A percentile compares a stretch with the other conserved stretches of the same genome.
phyloP scores from a whole-genome alignment of 2,113 vertebrate genomes.

The Phaethon lepturus region DNA sequence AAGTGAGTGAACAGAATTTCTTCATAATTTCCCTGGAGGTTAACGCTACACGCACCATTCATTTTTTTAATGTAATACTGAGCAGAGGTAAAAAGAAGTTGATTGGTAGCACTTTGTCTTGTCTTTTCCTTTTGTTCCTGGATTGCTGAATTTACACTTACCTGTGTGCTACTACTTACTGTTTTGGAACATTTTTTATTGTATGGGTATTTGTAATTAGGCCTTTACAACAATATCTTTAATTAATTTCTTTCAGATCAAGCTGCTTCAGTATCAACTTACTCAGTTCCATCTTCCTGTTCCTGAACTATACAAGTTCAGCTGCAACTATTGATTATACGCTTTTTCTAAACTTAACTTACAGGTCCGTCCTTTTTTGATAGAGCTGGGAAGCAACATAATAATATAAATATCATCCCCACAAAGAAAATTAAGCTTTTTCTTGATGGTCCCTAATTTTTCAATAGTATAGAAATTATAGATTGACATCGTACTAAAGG shows the following conservation, averaged over 20 bases:
- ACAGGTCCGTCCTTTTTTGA: not conserved
- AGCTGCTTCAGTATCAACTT: not conserved
- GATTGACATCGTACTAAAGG: not conserved
- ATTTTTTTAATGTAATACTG: not conserved
- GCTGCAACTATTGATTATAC: not conserved
- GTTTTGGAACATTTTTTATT: not conserved
- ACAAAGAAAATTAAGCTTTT: not conserved
- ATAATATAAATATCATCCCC: not conserved
- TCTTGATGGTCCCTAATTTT: not conserved
- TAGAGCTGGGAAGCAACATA: not conserved
- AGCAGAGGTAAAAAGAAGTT: not conserved
- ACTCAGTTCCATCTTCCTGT: not conserved
- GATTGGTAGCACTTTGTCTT: not conserved
- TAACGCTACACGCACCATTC: not conserved
- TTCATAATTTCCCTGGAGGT: not conserved
- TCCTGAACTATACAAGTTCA: not conserved
- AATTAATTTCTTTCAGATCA: not conserved
- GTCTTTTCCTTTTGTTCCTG: not conserved
- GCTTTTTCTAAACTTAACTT: not conserved
- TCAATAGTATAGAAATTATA: not conserved
- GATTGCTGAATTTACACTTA: not conserved
- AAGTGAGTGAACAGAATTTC: not conserved
- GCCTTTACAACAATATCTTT: not conserved
- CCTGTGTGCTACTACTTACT: not conserved
- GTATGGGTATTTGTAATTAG: not conserved